These are phyloP conservation scores for Etia nguti DNA, from an alignment of 2,113 vertebrate genomes.

Conservation along the genomic window DNA sequence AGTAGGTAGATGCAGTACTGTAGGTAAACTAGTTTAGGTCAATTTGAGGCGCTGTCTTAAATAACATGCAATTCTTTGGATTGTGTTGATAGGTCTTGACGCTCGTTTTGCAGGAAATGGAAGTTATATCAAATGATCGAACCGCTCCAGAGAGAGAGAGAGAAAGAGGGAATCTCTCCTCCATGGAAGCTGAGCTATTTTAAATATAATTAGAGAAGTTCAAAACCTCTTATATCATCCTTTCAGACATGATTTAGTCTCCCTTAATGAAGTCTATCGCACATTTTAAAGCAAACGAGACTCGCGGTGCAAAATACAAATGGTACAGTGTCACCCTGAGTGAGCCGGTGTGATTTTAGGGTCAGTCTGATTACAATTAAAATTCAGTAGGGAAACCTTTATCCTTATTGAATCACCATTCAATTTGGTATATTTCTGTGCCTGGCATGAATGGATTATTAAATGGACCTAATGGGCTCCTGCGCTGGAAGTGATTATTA, in stretches of 20 bases:
- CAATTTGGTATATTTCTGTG: not conserved
- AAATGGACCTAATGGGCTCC: not conserved
- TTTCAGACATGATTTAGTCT: not conserved
- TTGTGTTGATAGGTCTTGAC: constrained; percentile 6
- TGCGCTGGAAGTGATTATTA: not conserved
- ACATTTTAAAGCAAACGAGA: not conserved
- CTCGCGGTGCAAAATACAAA: not conserved
- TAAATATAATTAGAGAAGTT: not conserved
- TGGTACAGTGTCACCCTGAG: not conserved
- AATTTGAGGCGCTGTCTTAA: constrained; percentile 39
- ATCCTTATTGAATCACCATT: not conserved
- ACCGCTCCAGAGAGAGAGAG: not conserved
- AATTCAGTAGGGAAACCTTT: not conserved
- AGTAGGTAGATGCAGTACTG: constrained; percentile 21
- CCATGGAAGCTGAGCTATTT: not conserved
- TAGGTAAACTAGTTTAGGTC: constrained; percentile 7
- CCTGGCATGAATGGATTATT: not conserved
- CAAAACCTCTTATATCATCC: not conserved
- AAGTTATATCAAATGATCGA: not conserved
- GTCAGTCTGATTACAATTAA: not conserved
- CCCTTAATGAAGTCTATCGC: not conserved
- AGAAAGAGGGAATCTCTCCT: not conserved
- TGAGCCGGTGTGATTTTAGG: not conserved
- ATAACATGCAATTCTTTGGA: constrained; percentile 29
- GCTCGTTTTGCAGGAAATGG: not conserved